A percentile compares a stretch with the other conserved stretches of the same genome.
These are phyloP conservation scores for Cydia fagiglandana DNA, from an alignment of 1,140 invertebrate genomes.

Conservation along the genomic window DNA sequence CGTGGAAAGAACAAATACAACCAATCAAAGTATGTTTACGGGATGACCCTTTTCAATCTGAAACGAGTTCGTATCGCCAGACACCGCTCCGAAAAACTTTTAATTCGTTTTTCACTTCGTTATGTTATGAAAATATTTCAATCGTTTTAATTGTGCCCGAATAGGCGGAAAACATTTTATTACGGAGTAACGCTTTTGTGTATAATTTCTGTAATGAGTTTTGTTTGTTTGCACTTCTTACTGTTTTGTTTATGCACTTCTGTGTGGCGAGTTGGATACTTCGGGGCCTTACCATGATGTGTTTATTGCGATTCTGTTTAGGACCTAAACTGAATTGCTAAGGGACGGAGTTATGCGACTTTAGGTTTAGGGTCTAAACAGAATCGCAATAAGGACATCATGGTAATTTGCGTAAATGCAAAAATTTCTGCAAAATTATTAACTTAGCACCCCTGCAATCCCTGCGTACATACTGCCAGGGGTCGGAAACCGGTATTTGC, in stretches of 20 bases:
- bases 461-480: no score
- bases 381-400: no score
- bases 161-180: slow-evolving; percentile 54
- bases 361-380: no score
- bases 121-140: slow-evolving; percentile 65
- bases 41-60: slow-evolving; percentile 36
- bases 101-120: slow-evolving; percentile 71
- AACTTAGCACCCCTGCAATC: no score
- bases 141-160: slow-evolving; percentile 60
- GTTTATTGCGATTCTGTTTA: no score
- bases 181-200: slow-evolving; percentile 45
- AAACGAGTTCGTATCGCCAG: slow-evolving; percentile 43
- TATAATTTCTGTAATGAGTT: slow-evolving; percentile 25
- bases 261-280: not conserved
- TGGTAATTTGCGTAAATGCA: not conserved
- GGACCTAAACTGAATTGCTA: no score
- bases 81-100: slow-evolving; percentile 59
- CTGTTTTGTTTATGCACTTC: not conserved
- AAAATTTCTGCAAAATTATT: not conserved
- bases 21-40: slow-evolving; percentile 18
- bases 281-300: no score
- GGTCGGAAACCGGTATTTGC: no score
- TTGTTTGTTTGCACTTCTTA: slow-evolving; percentile 6
- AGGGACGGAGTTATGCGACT: no score
- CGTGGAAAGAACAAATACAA: not conserved